Conservation (phyloP, 2,888 invertebrate species). For the Lysandra bellargus region DNA sequence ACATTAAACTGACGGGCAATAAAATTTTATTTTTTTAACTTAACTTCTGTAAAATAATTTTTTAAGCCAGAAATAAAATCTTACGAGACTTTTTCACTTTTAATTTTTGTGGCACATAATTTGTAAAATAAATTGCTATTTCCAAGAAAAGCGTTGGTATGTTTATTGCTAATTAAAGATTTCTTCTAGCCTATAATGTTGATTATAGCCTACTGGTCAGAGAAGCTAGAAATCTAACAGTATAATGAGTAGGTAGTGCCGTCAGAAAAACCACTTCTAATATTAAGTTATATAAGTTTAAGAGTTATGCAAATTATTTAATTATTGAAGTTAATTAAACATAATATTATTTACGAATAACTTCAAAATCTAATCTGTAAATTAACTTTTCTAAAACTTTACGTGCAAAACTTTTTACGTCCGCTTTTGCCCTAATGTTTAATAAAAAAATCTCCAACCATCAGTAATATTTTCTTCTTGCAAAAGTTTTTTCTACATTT, state of each 20-base stretch:
- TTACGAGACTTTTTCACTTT: not conserved
- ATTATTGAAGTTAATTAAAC: not conserved
- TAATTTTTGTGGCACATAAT: not conserved
- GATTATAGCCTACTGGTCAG: constrained; percentile 24
- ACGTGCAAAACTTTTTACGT: not conserved
- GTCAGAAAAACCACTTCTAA: constrained; percentile 17
- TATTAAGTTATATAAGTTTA: not conserved
- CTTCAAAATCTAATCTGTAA: not conserved
- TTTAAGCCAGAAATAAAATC: not conserved
- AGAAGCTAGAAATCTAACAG: constrained; percentile 27
- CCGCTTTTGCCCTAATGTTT: not conserved
- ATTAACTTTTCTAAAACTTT: not conserved
- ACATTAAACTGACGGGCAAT: not conserved
- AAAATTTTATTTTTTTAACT: not conserved
- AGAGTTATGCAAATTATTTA: not conserved
- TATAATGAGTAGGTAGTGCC: constrained; percentile 11
- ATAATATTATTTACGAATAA: not conserved
- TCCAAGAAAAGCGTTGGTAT: constrained; percentile 23
- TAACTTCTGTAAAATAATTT: not conserved
- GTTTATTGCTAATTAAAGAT: constrained; percentile 29
- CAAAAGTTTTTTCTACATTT: not conserved
- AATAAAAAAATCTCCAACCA: not conserved
- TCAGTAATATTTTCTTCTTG: not conserved
- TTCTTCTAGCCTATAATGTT: constrained; percentile 28
- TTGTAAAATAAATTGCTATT: constrained; percentile 19